A percentile compares a stretch with the other conserved stretches of the same genome.
These are phyloP conservation scores for Agrochola lota DNA, from an alignment of 2,888 invertebrate genomes.

Conservation along the genomic window DNA sequence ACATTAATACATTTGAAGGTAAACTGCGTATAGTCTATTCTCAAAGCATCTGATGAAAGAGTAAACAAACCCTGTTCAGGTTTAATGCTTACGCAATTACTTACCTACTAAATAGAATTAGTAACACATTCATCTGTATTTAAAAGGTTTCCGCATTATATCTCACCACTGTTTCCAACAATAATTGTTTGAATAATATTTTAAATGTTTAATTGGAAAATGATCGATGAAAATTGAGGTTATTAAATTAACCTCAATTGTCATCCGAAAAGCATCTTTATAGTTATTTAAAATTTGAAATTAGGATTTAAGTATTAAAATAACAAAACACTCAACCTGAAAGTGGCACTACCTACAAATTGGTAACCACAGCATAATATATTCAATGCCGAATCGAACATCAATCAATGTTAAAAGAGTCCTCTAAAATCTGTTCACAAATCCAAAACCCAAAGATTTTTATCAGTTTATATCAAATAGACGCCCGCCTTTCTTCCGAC, in stretches of 20 bases:
- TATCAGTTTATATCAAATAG: too few species aligned
- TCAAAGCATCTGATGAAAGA: background rate
- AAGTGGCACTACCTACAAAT: background rate
- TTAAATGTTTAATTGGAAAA: too few species aligned
- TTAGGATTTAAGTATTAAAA: too few species aligned
- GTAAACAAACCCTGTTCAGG: background rate
- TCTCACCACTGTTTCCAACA: background rate
- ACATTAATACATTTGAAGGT: too few species aligned
- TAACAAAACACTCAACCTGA: background rate
- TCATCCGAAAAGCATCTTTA: too few species aligned
- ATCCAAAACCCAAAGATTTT: too few species aligned
- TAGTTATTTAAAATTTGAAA: too few species aligned
- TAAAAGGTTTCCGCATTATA: background rate
- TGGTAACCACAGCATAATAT: background rate
- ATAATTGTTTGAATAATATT: background rate
- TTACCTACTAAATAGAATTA: background rate
- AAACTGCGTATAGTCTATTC: background rate
- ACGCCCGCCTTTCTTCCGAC: too few species aligned
- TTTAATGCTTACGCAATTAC: background rate
- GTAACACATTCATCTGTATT: background rate
- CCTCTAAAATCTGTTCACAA: too few species aligned
- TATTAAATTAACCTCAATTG: background rate
- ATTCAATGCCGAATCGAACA: too few species aligned
- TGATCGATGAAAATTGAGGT: background rate
- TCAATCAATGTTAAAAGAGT: too few species aligned